Percentiles rank a stretch among this genome's conserved stretches.
Evolutionary conservation across 1,140 invertebrate species (phyloP).

Genomic region (Sitobion miscanthi): DNA sequence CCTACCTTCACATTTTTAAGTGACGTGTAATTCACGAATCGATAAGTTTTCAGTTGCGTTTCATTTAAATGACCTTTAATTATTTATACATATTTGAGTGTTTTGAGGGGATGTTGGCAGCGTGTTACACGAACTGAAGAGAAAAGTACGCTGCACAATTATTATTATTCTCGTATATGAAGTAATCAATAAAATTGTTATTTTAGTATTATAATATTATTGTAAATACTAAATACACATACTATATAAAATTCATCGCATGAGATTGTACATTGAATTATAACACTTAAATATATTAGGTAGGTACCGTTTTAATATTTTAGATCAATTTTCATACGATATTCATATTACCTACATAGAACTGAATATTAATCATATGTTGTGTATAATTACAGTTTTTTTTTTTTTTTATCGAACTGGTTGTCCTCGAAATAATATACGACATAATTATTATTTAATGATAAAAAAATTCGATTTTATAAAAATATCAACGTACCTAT

Average conservation of each 20-base stretch:
- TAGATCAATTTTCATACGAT: neutral
- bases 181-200: neutral
- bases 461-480: slow-evolving; percentile 16
- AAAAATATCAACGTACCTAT: neutral
- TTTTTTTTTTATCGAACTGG: slow-evolving; percentile 31
- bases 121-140: neutral
- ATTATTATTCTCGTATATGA: neutral
- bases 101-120: neutral
- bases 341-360: too few relatives aligned
- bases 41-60: neutral
- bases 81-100: neutral
- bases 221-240: neutral
- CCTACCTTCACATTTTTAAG: neutral
- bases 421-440: slow-evolving; percentile 22
- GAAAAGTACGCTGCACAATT: neutral
- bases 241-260: neutral
- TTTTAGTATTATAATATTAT: neutral
- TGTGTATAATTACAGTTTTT: neutral
- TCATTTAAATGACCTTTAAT: neutral
- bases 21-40: neutral
- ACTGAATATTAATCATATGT: neutral
- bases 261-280: neutral
- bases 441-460: neutral
- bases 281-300: neutral
- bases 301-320: neutral